These are phyloP conservation scores for Cyprinodon brontotheroides DNA, from an alignment of 2,113 vertebrate genomes.

Conservation along the genomic window DNA sequence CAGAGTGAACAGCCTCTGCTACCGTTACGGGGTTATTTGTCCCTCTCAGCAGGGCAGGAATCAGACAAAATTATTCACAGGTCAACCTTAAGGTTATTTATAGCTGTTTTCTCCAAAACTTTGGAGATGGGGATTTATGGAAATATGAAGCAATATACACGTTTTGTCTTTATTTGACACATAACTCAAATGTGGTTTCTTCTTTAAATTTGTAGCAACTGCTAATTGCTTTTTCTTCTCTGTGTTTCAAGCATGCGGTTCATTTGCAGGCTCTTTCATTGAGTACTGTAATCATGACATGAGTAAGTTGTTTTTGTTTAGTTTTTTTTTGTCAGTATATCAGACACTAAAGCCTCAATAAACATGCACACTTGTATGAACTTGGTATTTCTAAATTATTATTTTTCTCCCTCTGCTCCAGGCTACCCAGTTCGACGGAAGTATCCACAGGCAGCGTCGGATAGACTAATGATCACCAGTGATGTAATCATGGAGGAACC, in stretches of 20 bases:
- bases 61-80: background rate
- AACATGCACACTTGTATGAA: background rate
- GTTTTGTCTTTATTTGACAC: too few relatives aligned
- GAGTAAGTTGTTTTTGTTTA: constrained; percentile 79
- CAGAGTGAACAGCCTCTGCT: too few relatives aligned
- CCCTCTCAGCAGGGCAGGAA: too few relatives aligned
- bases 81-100: background rate
- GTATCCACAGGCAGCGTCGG: constrained; percentile 63
- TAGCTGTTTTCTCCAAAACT: background rate
- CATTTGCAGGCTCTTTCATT: constrained; percentile 89
- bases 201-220: background rate
- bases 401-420: constrained; percentile 49
- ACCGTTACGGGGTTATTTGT: too few relatives aligned
- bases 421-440: constrained; percentile 87
- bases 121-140: background rate
- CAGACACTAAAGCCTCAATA: background rate
- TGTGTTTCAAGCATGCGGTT: constrained; percentile 83
- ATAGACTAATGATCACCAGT: constrained; percentile 73
- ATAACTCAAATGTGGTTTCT: background rate
- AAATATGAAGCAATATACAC: background rate
- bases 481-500: constrained; percentile 46
- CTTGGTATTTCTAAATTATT: background rate
- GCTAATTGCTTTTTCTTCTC: constrained; percentile 4
- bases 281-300: constrained; percentile 90
- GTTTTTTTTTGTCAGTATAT: background rate